phyloP scores from a whole-genome alignment of 2,113 vertebrate species.

The Pedetes capensis region DNA sequence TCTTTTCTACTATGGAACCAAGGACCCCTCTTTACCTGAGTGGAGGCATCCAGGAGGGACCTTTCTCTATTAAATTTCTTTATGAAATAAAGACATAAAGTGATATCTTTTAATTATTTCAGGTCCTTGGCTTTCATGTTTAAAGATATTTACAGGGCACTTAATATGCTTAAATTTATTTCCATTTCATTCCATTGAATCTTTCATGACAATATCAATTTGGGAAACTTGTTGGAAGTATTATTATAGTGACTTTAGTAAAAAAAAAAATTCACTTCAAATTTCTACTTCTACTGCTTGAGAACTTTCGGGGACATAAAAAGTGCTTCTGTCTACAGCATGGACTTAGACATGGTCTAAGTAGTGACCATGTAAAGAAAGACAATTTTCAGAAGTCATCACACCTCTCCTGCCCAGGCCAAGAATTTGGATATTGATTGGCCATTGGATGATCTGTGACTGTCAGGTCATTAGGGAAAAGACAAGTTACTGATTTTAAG shows the following conservation, averaged over 20 bases:
- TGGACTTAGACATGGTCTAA: neutral
- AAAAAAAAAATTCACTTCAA: neutral
- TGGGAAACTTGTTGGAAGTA: neutral
- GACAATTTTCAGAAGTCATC: neutral
- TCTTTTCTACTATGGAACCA: too few relatives aligned
- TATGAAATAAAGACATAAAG: neutral
- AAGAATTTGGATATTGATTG: neutral
- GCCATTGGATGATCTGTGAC: neutral
- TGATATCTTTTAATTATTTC: neutral
- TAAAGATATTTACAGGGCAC: neutral
- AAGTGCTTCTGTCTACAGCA: neutral
- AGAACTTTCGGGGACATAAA: neutral
- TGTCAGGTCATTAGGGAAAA: neutral
- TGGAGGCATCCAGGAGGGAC: too few relatives aligned
- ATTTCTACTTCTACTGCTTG: neutral
- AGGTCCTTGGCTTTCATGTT: neutral
- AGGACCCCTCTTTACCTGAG: too few relatives aligned
- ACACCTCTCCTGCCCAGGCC: neutral
- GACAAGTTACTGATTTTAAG: neutral
- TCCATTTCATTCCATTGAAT: neutral
- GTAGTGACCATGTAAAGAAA: neutral
- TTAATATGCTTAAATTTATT: neutral
- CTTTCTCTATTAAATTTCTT: too few relatives aligned
- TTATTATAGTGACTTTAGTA: neutral
- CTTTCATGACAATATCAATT: neutral